Base-by-base conservation (phyloP, 2,888 invertebrate genomes). In the Gonocerus acuteangulatus region DNA sequence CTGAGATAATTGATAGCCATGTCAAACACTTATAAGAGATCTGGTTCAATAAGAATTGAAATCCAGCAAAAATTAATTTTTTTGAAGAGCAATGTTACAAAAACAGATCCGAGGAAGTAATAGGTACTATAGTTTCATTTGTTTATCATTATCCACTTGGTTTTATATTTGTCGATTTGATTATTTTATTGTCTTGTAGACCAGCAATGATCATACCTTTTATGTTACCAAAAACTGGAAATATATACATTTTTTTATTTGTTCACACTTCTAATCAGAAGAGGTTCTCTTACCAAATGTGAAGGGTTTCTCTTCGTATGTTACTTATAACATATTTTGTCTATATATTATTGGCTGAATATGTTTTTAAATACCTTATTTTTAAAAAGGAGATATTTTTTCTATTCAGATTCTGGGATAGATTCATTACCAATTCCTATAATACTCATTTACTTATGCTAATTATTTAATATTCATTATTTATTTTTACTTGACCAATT, bases 401-500 rank as follows among this genome's bases (percentile, higher is more conserved):
- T 22, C 19, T 15, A 42, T 42, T 21, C 9, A 13, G 11, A 22
- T 27, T 21, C 54, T 44, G 44, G 45, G 47, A 57, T 32, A 57
- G 47, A 18, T 45, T 23, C 57, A 47, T 45, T n/a, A 44, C 57
- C 57, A 57, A 45, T 34, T 45, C 57, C 57, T 47, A 44, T 42
- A 15, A n/a, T n/a, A n/a, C 16, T 34, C 9, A 11, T 9, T 11
- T 11, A 34, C 11, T 34, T 11, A 9, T 34, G 36, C 36, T 11
- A 11, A 34, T 34, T 11, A 11, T 34, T 34, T 34, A 11, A 34
- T 11, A 11, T 34, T 34, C 9, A 11, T 34, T 11, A 34, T 34
- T 34, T 34, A 9, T 34, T 34, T 34, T 9, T 34, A 11, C 9
- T 34, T 9, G n/a, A n/a, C n/a, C n/a, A n/a, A n/a, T n/a, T n/a